phyloP scores from a whole-genome alignment of 2,888 invertebrate species.

The Drosophila tanythrix region DNA sequence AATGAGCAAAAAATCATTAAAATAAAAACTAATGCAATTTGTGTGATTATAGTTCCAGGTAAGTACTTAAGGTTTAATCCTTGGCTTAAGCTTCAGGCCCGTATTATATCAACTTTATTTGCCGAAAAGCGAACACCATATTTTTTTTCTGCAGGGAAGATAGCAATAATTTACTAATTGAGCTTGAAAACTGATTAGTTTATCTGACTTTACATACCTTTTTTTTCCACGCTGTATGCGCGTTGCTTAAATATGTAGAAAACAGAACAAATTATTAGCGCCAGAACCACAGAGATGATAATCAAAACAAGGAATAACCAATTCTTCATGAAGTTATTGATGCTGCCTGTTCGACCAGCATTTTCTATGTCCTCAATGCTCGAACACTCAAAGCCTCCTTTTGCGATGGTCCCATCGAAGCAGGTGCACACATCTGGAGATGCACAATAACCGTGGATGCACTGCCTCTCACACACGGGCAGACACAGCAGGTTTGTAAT shows the following conservation, averaged over 20 bases:
- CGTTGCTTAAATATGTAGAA: conserved; percentile 44
- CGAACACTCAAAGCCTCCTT: conserved; percentile 35
- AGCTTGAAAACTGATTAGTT: too few species aligned
- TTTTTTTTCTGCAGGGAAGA: conserved; percentile 41
- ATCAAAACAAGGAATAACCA: conserved; percentile 32
- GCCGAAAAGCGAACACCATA: conserved; percentile 54
- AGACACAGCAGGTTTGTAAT: conserved; percentile 33
- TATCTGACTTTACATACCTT: conserved; percentile 30
- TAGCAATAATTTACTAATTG: not conserved
- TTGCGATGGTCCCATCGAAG: conserved; percentile 28
- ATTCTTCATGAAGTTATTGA: conserved; percentile 7
- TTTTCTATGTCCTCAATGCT: not conserved
- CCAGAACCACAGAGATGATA: conserved; percentile 27
- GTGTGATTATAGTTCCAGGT: not conserved
- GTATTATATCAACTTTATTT: conserved; percentile 58
- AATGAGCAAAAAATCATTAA: not conserved
- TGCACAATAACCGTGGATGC: conserved; percentile 50
- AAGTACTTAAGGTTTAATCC: not conserved
- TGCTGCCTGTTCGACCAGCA: conserved; percentile 6
- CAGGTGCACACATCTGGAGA: conserved; percentile 50
- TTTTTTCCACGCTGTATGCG: conserved; percentile 51
- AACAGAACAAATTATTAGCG: conserved; percentile 38
- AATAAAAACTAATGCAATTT: not conserved
- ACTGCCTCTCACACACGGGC: conserved; percentile 49
- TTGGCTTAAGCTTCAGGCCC: conserved; percentile 26